Percentiles rank a stretch among this genome's conserved stretches.
Conservation (phyloP, 37 sponge, comb jelly and placozoan genomes). For the Hormiphora californensis region DNA sequence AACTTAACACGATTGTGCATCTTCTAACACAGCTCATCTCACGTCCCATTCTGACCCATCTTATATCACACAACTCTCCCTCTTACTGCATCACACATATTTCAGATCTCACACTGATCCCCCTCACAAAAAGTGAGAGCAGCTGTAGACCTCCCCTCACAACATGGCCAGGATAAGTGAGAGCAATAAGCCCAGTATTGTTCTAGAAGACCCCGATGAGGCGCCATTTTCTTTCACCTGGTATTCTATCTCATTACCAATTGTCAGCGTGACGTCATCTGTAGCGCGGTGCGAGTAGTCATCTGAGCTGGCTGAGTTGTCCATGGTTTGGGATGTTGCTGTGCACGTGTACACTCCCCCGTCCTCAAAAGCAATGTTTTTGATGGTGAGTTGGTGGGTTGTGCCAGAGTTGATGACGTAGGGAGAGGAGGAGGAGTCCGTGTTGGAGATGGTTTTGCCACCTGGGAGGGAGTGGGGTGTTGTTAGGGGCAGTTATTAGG, state of each 20-base stretch:
- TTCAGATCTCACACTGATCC: too few species aligned
- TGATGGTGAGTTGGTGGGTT: conserved; percentile 21
- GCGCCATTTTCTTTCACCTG: too few species aligned
- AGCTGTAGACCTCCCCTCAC: conserved; percentile 5
- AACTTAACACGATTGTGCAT: too few species aligned
- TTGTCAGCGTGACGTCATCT: conserved; percentile 9
- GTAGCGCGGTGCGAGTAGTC: neutral
- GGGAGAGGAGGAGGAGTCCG: neutral
- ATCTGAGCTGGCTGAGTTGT: neutral
- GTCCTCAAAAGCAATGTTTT: conserved; percentile 8
- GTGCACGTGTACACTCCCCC: conserved; percentile 49
- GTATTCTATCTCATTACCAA: too few species aligned
- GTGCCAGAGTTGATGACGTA: conserved; percentile 3
- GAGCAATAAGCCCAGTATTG: neutral
- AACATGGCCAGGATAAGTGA: conserved; percentile 44
- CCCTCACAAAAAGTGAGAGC: too few species aligned
- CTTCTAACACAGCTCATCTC: too few species aligned
- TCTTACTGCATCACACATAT: too few species aligned
- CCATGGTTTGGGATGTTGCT: neutral
- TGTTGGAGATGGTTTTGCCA: conserved; percentile 6
- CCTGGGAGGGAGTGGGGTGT: too few species aligned
- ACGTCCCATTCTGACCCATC: too few species aligned
- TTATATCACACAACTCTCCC: too few species aligned
- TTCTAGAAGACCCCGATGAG: too few species aligned
- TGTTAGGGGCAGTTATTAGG: too few species aligned